phyloP scores from a whole-genome alignment of 35 echinoderm and acorn worm genomes.

The Eucidaris tribuloides region DNA sequence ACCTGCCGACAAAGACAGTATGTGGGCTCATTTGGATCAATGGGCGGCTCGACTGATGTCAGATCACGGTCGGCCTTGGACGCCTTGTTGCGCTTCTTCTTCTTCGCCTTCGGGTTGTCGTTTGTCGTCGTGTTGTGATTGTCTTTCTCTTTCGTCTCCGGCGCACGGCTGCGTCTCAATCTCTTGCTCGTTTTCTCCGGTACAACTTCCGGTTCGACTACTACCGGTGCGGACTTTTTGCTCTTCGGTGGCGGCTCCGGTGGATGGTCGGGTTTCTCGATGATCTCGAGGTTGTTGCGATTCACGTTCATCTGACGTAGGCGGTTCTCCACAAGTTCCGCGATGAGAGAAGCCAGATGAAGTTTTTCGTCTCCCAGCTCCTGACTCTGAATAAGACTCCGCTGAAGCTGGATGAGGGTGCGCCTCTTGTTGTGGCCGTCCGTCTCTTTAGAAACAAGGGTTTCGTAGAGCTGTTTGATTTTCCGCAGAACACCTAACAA shows the following conservation, averaged over 20 bases:
- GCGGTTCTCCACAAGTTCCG: conserved; percentile 89
- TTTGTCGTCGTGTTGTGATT: conserved; percentile 29
- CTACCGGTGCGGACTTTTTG: conserved; percentile 18
- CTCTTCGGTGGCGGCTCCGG: conserved; percentile 15
- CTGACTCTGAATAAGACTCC: conserved; percentile 76
- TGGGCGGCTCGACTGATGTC: conserved; percentile 71
- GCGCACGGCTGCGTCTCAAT: conserved; percentile 44
- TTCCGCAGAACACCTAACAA: conserved; percentile 92
- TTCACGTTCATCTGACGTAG: conserved; percentile 82
- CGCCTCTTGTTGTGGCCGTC: conserved; percentile 51
- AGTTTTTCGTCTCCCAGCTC: conserved; percentile 98
- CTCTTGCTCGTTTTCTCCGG: conserved; percentile 75
- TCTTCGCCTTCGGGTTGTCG: conserved; percentile 58
- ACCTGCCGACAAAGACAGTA: conserved; percentile 99
- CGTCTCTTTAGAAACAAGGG: conserved; percentile 54
- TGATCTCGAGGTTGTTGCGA: conserved; percentile 63
- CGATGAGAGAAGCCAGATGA: conserved; percentile 76
- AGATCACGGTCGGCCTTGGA: conserved; percentile 64
- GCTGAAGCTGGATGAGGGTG: conserved; percentile 73
- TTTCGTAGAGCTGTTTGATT: conserved; percentile 85
- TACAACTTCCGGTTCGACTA: conserved; percentile 34
- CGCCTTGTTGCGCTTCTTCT: conserved; percentile 75
- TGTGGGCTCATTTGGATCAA: conserved; percentile 96
- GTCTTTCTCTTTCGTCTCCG: conserved; percentile 65
- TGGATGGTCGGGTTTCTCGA: conserved; percentile 59